Conservation (phyloP, 1,140 invertebrate genomes). For the Trichonephila clavipes region DNA sequence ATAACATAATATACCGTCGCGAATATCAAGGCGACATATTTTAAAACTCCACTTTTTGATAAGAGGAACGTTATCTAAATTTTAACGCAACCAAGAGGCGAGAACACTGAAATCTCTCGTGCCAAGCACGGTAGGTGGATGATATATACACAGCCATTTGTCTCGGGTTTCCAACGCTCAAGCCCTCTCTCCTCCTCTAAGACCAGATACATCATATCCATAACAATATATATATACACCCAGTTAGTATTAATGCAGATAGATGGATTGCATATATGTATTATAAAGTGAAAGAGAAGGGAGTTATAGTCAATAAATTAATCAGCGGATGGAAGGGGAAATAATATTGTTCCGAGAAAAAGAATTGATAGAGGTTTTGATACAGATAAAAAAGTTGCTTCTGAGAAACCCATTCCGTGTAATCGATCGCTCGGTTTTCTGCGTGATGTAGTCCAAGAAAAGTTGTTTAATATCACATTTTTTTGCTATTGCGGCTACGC, state of each 20-base stretch:
- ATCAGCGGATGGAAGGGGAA: not conserved
- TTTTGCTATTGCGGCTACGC: not conserved
- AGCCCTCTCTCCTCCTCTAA: not conserved
- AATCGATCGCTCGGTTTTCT: not conserved
- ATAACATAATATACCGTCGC: no score
- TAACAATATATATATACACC: slow-evolving; percentile 18
- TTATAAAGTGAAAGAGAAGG: slow-evolving; percentile 29
- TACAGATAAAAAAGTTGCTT: not conserved
- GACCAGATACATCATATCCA: slow-evolving; percentile 35
- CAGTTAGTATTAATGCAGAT: not conserved
- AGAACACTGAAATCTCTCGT: not conserved
- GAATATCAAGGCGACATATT: no score
- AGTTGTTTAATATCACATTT: not conserved
- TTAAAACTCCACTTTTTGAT: no score
- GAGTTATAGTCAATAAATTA: slow-evolving; percentile 21
- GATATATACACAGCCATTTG: not conserved
- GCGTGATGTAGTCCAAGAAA: not conserved
- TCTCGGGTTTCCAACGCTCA: not conserved
- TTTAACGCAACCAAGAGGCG: not conserved
- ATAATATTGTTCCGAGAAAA: not conserved
- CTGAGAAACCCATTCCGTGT: not conserved
- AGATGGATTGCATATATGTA: slow-evolving; percentile 56
- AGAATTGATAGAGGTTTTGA: slow-evolving; percentile 1
- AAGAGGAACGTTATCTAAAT: not conserved
- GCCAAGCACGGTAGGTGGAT: not conserved